Evolutionary conservation across 2,113 vertebrate genomes (phyloP).

Genomic region (Scytalopus superciliaris): DNA sequence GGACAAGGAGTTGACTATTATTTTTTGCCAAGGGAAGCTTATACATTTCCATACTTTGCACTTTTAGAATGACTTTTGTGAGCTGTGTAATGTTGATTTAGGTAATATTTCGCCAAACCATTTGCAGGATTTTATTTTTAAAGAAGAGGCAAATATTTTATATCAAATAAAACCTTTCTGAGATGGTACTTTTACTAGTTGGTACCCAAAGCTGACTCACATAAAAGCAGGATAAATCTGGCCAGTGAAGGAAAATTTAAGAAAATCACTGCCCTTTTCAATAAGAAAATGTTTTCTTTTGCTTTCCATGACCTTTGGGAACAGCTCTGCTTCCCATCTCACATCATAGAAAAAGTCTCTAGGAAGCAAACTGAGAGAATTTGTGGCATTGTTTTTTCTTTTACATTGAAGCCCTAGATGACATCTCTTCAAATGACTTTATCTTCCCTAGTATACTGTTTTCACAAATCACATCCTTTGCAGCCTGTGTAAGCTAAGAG

Average conservation of each 20-base stretch:
- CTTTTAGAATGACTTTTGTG: neutral
- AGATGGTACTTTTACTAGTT: neutral
- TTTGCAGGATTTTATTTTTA: neutral
- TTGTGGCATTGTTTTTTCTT: neutral
- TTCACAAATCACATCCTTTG: neutral
- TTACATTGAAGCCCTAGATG: neutral
- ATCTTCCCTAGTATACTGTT: neutral
- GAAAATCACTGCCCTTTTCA: neutral
- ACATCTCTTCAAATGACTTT: neutral
- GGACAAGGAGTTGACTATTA: rapidly evolving
- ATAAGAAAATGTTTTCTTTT: neutral
- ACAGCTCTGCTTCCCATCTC: neutral
- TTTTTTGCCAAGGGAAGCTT: neutral
- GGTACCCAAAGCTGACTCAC: neutral
- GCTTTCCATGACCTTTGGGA: neutral
- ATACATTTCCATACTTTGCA: neutral
- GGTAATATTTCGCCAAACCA: neutral
- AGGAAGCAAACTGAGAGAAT: neutral
- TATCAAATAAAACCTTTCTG: neutral
- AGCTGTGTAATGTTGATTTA: neutral
- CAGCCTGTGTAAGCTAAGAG: neutral
- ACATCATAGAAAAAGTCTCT: neutral
- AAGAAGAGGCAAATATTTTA: neutral
- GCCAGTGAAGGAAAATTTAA: neutral
- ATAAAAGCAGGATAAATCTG: neutral